Conservation (phyloP, 2,797 vertebrate species). For the Pogonophryne albipinna region DNA sequence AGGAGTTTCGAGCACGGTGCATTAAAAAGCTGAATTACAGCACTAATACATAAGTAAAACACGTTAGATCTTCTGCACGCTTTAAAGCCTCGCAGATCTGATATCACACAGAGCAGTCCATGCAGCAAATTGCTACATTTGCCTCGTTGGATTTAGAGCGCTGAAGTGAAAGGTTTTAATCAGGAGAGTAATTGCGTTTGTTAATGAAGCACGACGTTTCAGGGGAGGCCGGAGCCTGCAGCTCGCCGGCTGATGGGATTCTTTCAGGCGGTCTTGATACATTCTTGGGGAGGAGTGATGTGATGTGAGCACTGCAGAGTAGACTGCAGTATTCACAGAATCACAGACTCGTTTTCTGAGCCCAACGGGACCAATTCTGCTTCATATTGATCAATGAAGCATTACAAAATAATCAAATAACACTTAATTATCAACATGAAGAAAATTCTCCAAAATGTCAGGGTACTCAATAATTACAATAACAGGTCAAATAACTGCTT, state of each 20-base stretch:
- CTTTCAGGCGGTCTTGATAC: slow-evolving; percentile 51
- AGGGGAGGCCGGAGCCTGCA: slow-evolving; percentile 44
- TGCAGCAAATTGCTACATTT: slow-evolving; percentile 70
- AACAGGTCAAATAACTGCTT: too few species aligned
- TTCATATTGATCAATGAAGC: not conserved
- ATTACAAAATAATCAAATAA: not conserved
- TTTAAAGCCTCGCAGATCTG: slow-evolving; percentile 49
- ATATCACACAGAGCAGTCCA: slow-evolving; percentile 59
- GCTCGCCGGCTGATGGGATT: slow-evolving; percentile 44
- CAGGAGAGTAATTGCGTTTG: slow-evolving; percentile 66
- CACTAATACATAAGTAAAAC: slow-evolving; percentile 57
- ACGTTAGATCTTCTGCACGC: slow-evolving; percentile 54
- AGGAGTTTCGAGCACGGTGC: slow-evolving; percentile 25
- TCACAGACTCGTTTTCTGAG: slow-evolving; percentile 7
- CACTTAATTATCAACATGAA: too few species aligned
- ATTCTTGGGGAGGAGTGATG: slow-evolving; percentile 47
- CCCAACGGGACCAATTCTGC: slow-evolving; percentile 11
- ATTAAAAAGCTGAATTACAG: slow-evolving; percentile 53
- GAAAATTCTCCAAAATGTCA: too few species aligned
- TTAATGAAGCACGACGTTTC: slow-evolving; percentile 67
- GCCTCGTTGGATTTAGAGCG: slow-evolving; percentile 47
- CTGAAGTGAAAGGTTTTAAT: slow-evolving; percentile 67
- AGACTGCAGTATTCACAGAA: slow-evolving; percentile 41
- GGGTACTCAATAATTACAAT: too few species aligned
- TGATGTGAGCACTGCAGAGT: slow-evolving; percentile 60